Percentiles rank a stretch among this genome's conserved stretches.
Conservation (phyloP, 2,888 invertebrate genomes). For the Lasius platythorax region DNA sequence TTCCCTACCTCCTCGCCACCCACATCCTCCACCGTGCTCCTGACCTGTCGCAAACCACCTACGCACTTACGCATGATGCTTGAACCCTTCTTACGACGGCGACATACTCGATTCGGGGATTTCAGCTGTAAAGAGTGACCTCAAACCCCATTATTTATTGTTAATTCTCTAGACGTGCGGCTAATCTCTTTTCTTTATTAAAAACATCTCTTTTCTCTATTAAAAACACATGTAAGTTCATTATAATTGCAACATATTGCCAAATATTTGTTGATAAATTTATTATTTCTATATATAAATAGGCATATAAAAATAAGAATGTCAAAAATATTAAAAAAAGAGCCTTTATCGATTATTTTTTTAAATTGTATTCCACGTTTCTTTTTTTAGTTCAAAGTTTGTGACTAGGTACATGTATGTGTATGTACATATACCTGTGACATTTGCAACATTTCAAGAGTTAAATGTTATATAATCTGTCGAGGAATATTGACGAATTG, state of each 20-base stretch:
- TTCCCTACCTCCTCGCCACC: conserved; percentile 54
- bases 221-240: neutral
- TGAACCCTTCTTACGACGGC: conserved; percentile 42
- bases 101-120: conserved; percentile 13
- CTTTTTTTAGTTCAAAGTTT: conserved; percentile 2
- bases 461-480: conserved; percentile 1
- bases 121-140: conserved; percentile 13
- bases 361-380: neutral
- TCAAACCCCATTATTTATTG: neutral
- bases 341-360: neutral
- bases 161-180: neutral
- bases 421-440: neutral
- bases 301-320: neutral
- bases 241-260: neutral
- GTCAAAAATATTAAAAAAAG: neutral
- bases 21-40: conserved; percentile 75
- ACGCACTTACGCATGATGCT: conserved; percentile 76
- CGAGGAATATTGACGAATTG: conserved; percentile 35
- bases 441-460: neutral
- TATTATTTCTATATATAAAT: neutral
- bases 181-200: neutral
- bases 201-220: neutral
- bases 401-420: neutral
- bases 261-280: neutral
- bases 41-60: conserved; percentile 84